phyloP scores from a whole-genome alignment of 2,888 invertebrate species.

The Rhopalosiphum nymphaeae region DNA sequence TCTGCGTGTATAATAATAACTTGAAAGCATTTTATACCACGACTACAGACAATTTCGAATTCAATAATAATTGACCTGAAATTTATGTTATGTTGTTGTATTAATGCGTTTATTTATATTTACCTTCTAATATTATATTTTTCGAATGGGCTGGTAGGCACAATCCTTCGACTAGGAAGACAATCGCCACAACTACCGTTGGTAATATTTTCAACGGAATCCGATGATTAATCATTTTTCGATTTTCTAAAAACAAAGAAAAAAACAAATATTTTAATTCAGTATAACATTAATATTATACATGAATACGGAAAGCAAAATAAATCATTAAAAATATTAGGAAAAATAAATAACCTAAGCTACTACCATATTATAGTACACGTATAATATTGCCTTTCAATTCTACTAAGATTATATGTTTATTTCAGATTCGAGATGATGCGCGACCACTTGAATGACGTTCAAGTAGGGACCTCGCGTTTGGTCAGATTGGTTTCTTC shows the following conservation, averaged over 20 bases:
- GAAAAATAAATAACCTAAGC: neutral
- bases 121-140: conserved; percentile 48
- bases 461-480: conserved; percentile 45
- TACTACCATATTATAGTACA: neutral
- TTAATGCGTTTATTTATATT: neutral
- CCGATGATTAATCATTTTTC: conserved; percentile 34
- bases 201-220: neutral
- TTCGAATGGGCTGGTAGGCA: conserved; percentile 37
- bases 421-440: neutral
- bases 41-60: neutral
- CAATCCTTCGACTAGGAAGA: neutral
- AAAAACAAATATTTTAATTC: neutral
- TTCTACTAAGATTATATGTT: neutral
- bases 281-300: neutral
- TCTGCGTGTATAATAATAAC: neutral
- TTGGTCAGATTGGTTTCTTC: conserved; percentile 60
- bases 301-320: neutral
- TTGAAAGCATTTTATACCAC: neutral
- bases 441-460: neutral
- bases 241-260: conserved; percentile 39
- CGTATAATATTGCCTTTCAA: neutral
- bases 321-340: neutral
- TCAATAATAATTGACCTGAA: neutral
- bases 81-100: neutral
- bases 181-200: neutral